phyloP scores from a whole-genome alignment of 1,140 invertebrate species.

The Heliconius congener region DNA sequence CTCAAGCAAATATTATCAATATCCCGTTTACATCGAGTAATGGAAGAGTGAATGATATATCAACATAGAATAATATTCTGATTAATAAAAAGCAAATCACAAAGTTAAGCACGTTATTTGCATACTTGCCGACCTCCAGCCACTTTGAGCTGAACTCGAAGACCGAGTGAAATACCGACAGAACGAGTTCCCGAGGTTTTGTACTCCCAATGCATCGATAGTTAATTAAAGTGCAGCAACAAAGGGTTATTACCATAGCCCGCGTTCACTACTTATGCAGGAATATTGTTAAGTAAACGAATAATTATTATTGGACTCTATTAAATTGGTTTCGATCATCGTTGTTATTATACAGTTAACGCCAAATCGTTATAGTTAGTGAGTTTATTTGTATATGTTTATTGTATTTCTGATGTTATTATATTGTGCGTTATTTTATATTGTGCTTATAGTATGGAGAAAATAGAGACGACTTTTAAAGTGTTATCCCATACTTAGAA shows the following conservation, averaged over 20 bases:
- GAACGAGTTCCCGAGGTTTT: not conserved
- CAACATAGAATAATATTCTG: constrained; percentile 3
- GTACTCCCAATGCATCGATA: constrained; percentile 23
- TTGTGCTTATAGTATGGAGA: not conserved
- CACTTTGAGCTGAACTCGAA: not conserved
- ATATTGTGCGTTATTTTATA: not conserved
- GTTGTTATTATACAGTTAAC: constrained; percentile 1
- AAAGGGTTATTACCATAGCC: constrained; percentile 35
- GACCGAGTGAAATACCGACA: not conserved
- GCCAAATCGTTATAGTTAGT: not conserved
- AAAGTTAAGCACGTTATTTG: not conserved
- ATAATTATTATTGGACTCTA: constrained; percentile 30
- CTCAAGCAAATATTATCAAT: not conserved
- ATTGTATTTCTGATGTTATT: not conserved
- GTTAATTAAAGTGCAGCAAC: constrained; percentile 28
- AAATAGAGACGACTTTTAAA: too few species aligned
- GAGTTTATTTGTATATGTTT: not conserved
- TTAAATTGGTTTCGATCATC: constrained; percentile 13
- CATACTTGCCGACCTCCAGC: constrained; percentile 8
- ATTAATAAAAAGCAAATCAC: constrained; percentile 5
- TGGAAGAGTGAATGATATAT: not conserved
- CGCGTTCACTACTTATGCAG: constrained; percentile 13
- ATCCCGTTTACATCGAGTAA: not conserved
- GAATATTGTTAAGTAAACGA: constrained; percentile 30
- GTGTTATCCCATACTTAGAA: too few species aligned